Evolutionary conservation across 2,113 vertebrate genomes (phyloP).

Genomic region (Steatornis caripensis): DNA sequence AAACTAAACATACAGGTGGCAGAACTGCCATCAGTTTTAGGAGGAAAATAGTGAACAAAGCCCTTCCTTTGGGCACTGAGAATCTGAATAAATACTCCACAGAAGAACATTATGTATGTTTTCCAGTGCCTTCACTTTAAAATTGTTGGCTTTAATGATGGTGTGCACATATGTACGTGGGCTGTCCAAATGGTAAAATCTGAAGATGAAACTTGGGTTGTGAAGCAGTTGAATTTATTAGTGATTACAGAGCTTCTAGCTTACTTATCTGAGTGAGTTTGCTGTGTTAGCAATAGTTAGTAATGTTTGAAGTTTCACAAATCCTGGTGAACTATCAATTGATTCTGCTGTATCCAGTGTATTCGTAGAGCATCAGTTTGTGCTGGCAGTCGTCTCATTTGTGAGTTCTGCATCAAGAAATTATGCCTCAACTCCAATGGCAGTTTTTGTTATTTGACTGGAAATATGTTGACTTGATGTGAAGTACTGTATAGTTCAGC

Average conservation of each 20-base stretch:
- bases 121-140: background rate
- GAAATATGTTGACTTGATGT: background rate
- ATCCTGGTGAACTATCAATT: background rate
- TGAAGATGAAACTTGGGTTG: background rate
- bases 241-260: background rate
- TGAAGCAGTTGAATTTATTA: background rate
- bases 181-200: background rate
- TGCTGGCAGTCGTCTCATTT: background rate
- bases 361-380: background rate
- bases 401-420: background rate
- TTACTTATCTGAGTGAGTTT: background rate
- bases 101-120: background rate
- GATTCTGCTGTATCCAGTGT: background rate
- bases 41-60: background rate
- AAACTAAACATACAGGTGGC: background rate
- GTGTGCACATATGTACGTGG: background rate
- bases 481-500: background rate
- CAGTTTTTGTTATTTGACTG: background rate
- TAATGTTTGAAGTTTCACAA: background rate
- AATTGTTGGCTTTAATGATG: background rate
- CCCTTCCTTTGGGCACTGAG: background rate
- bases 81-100: background rate
- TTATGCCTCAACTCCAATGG: background rate
- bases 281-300: background rate
- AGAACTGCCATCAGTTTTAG: background rate